A percentile compares a stretch with the other conserved stretches of the same genome.
These are phyloP conservation scores for Stichopus chloronotus DNA, from an alignment of 35 echinoderm and acorn worm species.

Conservation along the genomic window DNA sequence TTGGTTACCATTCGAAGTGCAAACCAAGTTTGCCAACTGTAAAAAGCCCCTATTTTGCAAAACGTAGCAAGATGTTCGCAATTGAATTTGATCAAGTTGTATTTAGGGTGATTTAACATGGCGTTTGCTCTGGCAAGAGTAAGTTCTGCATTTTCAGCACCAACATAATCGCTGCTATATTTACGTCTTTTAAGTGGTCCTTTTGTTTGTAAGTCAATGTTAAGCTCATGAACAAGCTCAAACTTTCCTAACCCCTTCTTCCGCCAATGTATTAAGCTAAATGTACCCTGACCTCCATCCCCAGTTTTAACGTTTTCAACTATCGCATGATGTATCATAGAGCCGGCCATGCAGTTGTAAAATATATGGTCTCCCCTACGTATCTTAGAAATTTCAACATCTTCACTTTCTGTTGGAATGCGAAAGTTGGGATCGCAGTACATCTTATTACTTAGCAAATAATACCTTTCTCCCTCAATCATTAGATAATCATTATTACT, in stretches of 20 bases:
- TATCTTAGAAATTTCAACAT: not conserved
- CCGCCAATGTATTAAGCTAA: not conserved
- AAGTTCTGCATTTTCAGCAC: not conserved
- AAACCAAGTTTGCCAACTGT: not conserved
- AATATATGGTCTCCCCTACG: constrained; percentile 5
- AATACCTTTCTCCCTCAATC: not conserved
- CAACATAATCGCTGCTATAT: not conserved
- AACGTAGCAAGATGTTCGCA: constrained; percentile 14
- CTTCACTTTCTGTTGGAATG: not conserved
- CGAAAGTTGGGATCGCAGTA: constrained; percentile 2
- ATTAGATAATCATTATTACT: not conserved
- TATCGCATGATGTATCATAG: constrained; percentile 6
- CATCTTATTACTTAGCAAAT: not conserved
- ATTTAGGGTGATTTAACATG: not conserved
- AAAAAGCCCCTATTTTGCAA: not conserved
- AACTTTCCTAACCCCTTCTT: not conserved
- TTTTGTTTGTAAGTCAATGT: not conserved
- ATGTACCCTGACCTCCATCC: not conserved
- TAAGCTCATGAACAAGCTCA: not conserved
- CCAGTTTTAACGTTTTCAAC: not conserved
- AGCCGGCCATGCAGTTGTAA: not conserved
- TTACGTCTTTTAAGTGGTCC: not conserved
- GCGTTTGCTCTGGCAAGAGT: not conserved
- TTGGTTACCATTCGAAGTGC: too few relatives aligned
- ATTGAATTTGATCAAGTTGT: not conserved